phyloP scores from a whole-genome alignment of 2,113 vertebrate genomes.

The Brachyhypopomus occidentalis region DNA sequence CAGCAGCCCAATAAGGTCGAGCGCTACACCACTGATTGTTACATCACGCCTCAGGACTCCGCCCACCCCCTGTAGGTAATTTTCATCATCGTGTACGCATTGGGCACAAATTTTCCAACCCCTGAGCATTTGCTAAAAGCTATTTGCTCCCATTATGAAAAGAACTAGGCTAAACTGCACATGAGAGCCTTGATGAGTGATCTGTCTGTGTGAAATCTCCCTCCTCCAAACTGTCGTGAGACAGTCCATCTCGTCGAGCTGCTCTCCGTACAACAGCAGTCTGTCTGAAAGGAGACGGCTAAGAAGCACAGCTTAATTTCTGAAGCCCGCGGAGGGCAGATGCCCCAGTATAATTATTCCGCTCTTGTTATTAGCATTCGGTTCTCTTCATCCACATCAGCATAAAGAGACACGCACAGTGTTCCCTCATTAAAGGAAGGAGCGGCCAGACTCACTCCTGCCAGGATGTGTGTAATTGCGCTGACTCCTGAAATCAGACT shows the following conservation, averaged over 20 bases:
- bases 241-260: background rate
- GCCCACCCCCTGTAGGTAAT: background rate
- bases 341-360: background rate
- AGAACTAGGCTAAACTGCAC: background rate
- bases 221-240: background rate
- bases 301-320: background rate
- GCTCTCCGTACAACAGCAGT: background rate
- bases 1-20: background rate
- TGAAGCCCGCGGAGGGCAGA: conserved; percentile 3
- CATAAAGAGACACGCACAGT: background rate
- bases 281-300: background rate
- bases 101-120: background rate
- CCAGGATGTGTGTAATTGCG: conserved; percentile 3
- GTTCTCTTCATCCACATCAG: conserved; percentile 24
- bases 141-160: background rate
- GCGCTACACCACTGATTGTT: conserved; percentile 26
- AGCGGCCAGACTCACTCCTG: background rate
- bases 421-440: background rate
- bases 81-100: background rate
- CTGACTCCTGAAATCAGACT: conserved; percentile 10
- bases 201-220: background rate
- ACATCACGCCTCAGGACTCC: background rate
- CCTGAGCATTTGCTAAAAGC: background rate
- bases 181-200: background rate
- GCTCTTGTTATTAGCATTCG: background rate